Evolutionary conservation across 2,113 vertebrate genomes (phyloP), one percentile per base, ranked within the genome.

Genomic region (Calypte anna): DNA sequence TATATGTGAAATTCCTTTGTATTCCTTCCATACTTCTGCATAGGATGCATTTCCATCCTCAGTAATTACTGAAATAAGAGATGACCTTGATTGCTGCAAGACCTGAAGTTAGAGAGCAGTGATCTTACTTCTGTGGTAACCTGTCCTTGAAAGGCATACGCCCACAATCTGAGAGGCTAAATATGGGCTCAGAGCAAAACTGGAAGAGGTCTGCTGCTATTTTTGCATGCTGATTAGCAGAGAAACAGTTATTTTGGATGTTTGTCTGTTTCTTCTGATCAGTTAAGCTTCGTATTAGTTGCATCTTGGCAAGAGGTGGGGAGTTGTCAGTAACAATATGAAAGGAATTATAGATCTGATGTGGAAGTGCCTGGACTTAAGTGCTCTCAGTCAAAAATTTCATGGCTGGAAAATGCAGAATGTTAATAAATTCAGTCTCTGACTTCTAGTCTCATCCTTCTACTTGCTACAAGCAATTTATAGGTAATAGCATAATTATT

Each of bases 401-500:
- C 23, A 6, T 58, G 58, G 64, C 23, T 86, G 50, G 46, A 78
- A 92, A 86, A 91, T 50, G 20, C 33, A 7, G 23, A 25, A 30
- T 44, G 46, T 68, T 84, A 73, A 43, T 59, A 74, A 81, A 62
- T 82, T 50, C 62, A 79, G 69, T 57, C 55, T 78, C 61, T 44
- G 46, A 67, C 55, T 95, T 93, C 53, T 75, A 77, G 85, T 88
- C 72, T 83, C 25, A 6, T 58, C 28, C 36, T 94, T 94, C 63
- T 85, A 33, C 24, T 91, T 48, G 33, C 83, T 90, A 48, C 76
- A 92, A 86, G 31, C 86, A 89, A 91, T 96, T 88, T 90, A 91
- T 86, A 79, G 92, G 95, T 97, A 89, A 91, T 93, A 38, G 22
- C 24, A 16, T 50, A 63, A 82, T 94, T 96, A 50, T 93, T 96